Conservation (phyloP, 2,113 vertebrate genomes). For the Rissa tridactyla region DNA sequence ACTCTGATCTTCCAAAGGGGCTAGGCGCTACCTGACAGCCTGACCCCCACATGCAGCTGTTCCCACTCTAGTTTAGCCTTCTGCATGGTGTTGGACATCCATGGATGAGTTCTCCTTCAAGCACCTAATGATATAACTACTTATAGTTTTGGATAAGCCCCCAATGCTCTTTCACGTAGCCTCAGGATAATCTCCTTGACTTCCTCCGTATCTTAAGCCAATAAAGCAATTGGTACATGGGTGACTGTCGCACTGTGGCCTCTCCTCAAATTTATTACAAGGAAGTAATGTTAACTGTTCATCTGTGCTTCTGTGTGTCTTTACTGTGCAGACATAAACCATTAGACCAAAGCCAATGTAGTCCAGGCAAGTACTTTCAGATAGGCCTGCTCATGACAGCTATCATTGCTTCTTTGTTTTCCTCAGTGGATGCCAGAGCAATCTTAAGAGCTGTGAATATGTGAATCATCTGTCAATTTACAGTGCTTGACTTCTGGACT, state of each 20-base stretch:
- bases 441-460: not conserved
- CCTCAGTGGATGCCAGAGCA: not conserved
- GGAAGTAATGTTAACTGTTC: not conserved
- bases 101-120: not conserved
- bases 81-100: not conserved
- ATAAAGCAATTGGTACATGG: not conserved
- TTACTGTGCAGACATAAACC: not conserved
- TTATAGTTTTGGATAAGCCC: not conserved
- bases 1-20: not conserved
- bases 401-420: not conserved
- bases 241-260: not conserved
- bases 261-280: not conserved
- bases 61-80: not conserved
- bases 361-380: not conserved
- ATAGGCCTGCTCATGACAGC: not conserved
- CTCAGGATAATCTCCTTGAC: not conserved
- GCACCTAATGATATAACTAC: not conserved
- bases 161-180: not conserved
- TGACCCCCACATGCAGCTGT: not conserved
- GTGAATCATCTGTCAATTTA: not conserved
- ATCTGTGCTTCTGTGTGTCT: not conserved
- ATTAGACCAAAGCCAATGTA: not conserved
- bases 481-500: not conserved
- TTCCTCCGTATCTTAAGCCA: not conserved
- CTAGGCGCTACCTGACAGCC: not conserved